Conservation (phyloP, 2,888 invertebrate genomes). For the Elgonia sp. region DNA sequence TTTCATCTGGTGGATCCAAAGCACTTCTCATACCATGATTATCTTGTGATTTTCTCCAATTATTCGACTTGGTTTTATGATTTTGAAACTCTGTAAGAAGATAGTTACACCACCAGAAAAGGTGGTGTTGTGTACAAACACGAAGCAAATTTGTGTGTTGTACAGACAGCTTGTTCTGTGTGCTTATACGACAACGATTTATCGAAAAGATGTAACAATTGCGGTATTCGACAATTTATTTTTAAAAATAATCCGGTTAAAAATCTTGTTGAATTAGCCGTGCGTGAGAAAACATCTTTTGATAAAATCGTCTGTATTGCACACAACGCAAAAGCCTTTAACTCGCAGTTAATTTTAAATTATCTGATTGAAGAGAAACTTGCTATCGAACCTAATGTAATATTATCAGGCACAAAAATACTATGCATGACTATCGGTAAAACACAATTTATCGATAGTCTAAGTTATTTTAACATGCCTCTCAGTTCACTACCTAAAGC, state of each 20-base stretch:
- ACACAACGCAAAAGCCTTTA: slow-evolving; percentile 4
- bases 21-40: too few relatives aligned
- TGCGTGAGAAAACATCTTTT: slow-evolving; percentile 26
- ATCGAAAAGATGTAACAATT: background rate
- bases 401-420: slow-evolving; percentile 21
- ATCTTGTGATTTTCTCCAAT: too few relatives aligned
- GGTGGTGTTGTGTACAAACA: too few relatives aligned
- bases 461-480: slow-evolving; percentile 14
- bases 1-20: too few relatives aligned
- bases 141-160: too few relatives aligned
- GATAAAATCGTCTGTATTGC: slow-evolving; percentile 18
- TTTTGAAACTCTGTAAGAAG: background rate
- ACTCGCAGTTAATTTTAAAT: too few relatives aligned
- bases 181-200: slow-evolving; percentile 1
- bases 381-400: background rate
- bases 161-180: too few relatives aligned
- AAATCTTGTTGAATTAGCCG: background rate
- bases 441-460: slow-evolving; percentile 27
- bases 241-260: background rate
- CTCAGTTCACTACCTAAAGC: slow-evolving; percentile 15
- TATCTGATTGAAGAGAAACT: background rate
- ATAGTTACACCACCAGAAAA: too few relatives aligned
- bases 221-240: slow-evolving; percentile 12
- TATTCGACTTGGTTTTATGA: too few relatives aligned
- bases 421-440: background rate